phyloP scores from a whole-genome alignment of 2,888 invertebrate species.

The Nymphalis polychloros region DNA sequence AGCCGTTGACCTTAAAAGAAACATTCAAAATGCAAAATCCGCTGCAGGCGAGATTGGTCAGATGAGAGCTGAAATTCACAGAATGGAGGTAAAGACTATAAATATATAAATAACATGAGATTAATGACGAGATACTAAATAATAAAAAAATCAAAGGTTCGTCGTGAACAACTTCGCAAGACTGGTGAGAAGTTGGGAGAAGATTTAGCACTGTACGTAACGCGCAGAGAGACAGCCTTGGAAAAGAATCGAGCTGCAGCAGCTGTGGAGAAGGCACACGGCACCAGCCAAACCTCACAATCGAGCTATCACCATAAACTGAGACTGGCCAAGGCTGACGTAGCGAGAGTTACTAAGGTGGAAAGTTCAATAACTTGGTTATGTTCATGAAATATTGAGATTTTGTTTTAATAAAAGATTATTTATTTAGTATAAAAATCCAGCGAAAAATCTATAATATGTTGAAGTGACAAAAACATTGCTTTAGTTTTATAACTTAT shows the following conservation, averaged over 20 bases:
- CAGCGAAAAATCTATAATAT: neutral
- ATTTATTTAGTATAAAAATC: neutral
- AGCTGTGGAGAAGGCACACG: constrained; percentile 66
- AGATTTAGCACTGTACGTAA: constrained; percentile 71
- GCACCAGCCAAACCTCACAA: constrained; percentile 58
- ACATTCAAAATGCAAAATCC: constrained; percentile 84
- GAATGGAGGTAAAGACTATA: constrained; percentile 85
- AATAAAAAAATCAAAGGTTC: constrained; percentile 54
- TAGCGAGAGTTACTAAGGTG: constrained; percentile 70
- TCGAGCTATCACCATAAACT: constrained; percentile 67
- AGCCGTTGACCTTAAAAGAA: constrained; percentile 86
- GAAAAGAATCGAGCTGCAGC: constrained; percentile 67
- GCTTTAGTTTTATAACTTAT: too few relatives aligned
- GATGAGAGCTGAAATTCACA: constrained; percentile 91
- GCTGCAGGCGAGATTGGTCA: constrained; percentile 86
- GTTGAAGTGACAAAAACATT: too few relatives aligned
- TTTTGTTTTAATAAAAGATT: too few relatives aligned
- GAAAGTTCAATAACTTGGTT: neutral
- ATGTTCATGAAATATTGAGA: too few relatives aligned
- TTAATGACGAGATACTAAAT: neutral
- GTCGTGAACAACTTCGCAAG: constrained; percentile 70
- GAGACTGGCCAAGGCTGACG: constrained; percentile 66
- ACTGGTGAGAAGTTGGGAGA: constrained; percentile 70
- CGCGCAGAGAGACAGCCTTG: constrained; percentile 68
- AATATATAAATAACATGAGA: neutral